phyloP scores from a whole-genome alignment of 2,797 vertebrate species.

The Alca torda region DNA sequence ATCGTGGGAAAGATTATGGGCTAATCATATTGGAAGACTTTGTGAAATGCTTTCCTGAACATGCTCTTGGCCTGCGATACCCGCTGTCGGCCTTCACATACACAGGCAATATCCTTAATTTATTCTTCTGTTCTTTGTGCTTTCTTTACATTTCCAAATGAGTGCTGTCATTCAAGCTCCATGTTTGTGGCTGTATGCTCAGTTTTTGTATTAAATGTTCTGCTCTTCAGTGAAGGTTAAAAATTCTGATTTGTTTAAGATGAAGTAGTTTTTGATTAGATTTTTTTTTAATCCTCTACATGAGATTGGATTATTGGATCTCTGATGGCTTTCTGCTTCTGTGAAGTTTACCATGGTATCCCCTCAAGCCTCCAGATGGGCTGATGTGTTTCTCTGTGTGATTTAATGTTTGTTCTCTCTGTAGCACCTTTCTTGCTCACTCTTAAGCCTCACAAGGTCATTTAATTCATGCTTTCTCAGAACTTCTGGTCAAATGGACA shows the following conservation, averaged over 20 bases:
- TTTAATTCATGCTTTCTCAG: neutral
- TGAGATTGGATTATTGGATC: neutral
- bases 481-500: neutral
- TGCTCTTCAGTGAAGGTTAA: neutral
- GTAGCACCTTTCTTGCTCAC: neutral
- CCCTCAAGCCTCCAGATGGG: neutral
- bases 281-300: neutral
- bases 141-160: neutral
- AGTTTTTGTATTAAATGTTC: neutral
- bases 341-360: neutral
- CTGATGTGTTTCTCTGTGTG: neutral
- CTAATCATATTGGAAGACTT: slow-evolving; percentile 89
- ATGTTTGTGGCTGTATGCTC: neutral
- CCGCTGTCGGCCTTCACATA: slow-evolving; percentile 82
- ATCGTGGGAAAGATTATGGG: slow-evolving; percentile 78
- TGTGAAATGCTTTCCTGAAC: slow-evolving; percentile 82
- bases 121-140: neutral
- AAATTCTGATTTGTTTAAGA: neutral
- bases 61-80: slow-evolving; percentile 82
- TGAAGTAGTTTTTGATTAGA: neutral
- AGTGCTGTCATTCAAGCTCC: neutral
- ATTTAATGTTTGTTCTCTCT: neutral
- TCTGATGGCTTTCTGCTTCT: neutral
- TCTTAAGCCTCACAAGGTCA: neutral
- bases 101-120: slow-evolving; percentile 76